These are phyloP conservation scores for Drosophila histrio DNA, from an alignment of 2,888 invertebrate genomes.

Conservation along the genomic window DNA sequence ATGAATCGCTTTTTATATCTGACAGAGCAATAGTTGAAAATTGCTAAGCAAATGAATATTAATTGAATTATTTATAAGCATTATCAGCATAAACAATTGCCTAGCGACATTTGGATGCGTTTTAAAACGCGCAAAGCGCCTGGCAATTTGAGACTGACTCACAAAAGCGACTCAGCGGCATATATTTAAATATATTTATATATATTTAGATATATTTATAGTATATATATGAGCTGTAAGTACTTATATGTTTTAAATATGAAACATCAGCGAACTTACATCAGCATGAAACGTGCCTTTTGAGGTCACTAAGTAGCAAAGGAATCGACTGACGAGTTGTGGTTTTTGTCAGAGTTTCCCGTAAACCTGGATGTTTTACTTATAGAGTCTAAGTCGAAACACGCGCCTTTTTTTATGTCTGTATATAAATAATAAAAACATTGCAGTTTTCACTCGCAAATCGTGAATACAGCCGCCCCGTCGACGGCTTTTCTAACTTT, in stretches of 20 bases:
- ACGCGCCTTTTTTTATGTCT: constrained; percentile 22
- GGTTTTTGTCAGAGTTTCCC: not conserved
- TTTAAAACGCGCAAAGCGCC: constrained; percentile 13
- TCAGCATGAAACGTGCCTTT: constrained; percentile 59
- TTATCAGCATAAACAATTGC: constrained; percentile 5
- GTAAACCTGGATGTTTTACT: not conserved
- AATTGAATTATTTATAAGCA: constrained; percentile 18
- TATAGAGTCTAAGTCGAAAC: not conserved
- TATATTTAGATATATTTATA: not conserved
- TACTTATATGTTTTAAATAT: constrained; percentile 4
- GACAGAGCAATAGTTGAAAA: not conserved
- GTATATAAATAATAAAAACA: not conserved
- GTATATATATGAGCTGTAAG: not conserved
- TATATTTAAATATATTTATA: not conserved
- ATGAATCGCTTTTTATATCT: not conserved
- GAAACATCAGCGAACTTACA: constrained; percentile 27
- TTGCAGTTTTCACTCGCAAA: constrained; percentile 34
- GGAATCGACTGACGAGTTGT: constrained; percentile 1
- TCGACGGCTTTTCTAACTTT: not conserved
- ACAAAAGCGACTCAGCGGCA: constrained; percentile 10
- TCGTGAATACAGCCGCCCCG: constrained; percentile 4
- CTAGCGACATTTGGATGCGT: constrained; percentile 10
- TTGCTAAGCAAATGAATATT: not conserved
- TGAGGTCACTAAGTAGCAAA: constrained; percentile 17
- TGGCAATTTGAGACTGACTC: constrained; percentile 25